Conservation (phyloP, 2,797 vertebrate species). For the Tragelaphus eurycerus region DNA sequence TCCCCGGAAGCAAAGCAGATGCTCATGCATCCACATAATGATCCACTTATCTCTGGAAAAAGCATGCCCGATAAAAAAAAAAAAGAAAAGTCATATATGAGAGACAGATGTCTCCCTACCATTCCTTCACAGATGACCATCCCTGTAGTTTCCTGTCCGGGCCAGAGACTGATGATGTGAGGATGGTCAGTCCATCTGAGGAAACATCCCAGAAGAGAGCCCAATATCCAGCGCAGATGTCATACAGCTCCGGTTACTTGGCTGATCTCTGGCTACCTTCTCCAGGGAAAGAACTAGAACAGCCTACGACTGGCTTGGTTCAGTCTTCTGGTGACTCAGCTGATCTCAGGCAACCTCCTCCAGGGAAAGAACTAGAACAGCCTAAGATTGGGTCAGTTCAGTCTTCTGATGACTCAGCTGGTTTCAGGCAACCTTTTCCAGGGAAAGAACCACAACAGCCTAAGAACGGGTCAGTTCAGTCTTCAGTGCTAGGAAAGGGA, state of each 20-base stretch:
- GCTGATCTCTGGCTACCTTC: slow-evolving; percentile 49
- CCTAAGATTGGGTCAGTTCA: background rate
- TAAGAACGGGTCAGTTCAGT: slow-evolving; percentile 88
- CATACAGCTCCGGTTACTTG: slow-evolving; percentile 85
- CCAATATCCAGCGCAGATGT: slow-evolving; percentile 91
- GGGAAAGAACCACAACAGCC: slow-evolving; percentile 81
- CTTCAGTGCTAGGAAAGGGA: slow-evolving; percentile 89
- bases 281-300: background rate
- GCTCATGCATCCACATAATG: slow-evolving; percentile 89
- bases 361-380: background rate
- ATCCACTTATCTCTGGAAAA: slow-evolving; percentile 92
- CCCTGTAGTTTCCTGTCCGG: slow-evolving; percentile 90
- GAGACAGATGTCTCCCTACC: background rate
- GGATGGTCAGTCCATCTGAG: slow-evolving; percentile 89
- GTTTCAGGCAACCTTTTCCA: background rate
- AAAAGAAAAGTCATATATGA: slow-evolving; percentile 85
- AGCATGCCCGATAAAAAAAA: slow-evolving; percentile 88
- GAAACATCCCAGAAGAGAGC: slow-evolving; percentile 89
- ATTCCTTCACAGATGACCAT: slow-evolving; percentile 78
- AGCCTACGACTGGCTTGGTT: background rate
- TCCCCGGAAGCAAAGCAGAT: slow-evolving; percentile 90
- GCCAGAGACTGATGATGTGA: slow-evolving; percentile 90
- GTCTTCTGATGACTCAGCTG: slow-evolving; percentile 81
- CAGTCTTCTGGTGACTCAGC: slow-evolving; percentile 80
- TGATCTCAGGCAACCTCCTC: background rate